Evolutionary conservation across 2,113 vertebrate species (phyloP).

Genomic region (human): GRCh38 chr4:19535501-19536000

Average conservation of each 20-base stretch:
- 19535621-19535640: background rate
- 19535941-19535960: background rate
- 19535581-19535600: background rate
- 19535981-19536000: background rate
- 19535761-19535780: background rate
- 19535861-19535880: background rate
- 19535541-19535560: background rate
- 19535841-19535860: background rate
- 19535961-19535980: background rate
- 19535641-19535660: background rate
- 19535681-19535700: background rate
- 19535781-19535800: background rate
- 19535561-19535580: background rate
- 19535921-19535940: background rate
- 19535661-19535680: background rate
- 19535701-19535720: background rate
- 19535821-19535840: background rate
- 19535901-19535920: background rate
- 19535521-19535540: background rate
- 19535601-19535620: background rate
- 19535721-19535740: background rate
- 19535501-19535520: background rate
- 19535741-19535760: background rate
- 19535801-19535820: rapidly evolving
- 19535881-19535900: background rate